Conservation (phyloP, 1,140 invertebrate species). For the Drosophila prosaltans region DNA sequence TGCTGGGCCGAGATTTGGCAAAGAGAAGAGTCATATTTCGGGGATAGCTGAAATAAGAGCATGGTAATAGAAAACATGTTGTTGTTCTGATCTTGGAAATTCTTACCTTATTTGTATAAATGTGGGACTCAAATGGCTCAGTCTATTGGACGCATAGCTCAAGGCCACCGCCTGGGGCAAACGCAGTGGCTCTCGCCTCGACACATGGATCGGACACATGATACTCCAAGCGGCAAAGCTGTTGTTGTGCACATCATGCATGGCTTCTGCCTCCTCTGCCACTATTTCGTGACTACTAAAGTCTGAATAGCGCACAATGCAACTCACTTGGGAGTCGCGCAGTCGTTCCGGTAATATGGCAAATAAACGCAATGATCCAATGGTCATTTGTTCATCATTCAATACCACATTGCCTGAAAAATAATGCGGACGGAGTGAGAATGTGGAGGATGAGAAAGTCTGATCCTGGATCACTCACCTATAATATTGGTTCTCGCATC, state of each 20-base stretch:
- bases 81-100: background rate
- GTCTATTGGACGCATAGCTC: constrained; percentile 63
- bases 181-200: constrained; percentile 30
- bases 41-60: constrained; percentile 55
- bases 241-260: constrained; percentile 76
- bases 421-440: background rate
- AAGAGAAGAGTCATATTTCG: constrained; percentile 70
- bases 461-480: constrained; percentile 36
- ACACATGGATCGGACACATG: constrained; percentile 68
- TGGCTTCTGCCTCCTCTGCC: constrained; percentile 60
- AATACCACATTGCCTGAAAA: constrained; percentile 50
- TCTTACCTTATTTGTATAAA: constrained; percentile 73
- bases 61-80: background rate
- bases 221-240: constrained; percentile 75
- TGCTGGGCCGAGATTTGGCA: constrained; percentile 46
- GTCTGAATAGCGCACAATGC: constrained; percentile 70
- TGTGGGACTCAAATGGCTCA: constrained; percentile 69
- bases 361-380: constrained; percentile 70
- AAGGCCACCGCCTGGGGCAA: constrained; percentile 72
- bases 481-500: constrained; percentile 71
- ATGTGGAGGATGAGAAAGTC: too few relatives aligned
- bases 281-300: constrained; percentile 58
- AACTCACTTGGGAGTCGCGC: constrained; percentile 56
- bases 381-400: constrained; percentile 54
- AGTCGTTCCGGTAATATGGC: constrained; percentile 67